Conservation (phyloP, 1,140 invertebrate genomes). For the Eurosta solidaginis region DNA sequence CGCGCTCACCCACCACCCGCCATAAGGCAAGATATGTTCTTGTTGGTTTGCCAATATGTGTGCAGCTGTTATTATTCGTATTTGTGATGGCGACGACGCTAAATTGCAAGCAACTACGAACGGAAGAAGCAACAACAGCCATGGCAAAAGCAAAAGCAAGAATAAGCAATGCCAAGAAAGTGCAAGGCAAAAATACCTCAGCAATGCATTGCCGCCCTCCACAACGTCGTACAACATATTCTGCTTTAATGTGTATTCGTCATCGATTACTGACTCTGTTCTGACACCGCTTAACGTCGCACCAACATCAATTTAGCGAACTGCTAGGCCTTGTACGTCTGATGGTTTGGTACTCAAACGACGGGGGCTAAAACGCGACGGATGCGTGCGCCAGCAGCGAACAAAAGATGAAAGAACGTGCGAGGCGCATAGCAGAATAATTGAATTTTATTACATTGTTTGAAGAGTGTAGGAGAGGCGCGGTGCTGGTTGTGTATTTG, state of each 20-base stretch:
- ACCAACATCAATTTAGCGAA: not conserved
- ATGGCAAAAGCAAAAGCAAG: not conserved
- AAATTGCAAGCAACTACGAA: slow-evolving; percentile 18
- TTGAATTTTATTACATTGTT: slow-evolving; percentile 61
- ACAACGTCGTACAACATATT: not conserved
- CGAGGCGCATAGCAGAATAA: slow-evolving; percentile 59
- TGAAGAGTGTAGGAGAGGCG: slow-evolving; percentile 42
- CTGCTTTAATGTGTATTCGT: not conserved
- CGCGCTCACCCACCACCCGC: not conserved
- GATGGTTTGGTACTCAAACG: not conserved
- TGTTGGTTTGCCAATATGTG: slow-evolving; percentile 19
- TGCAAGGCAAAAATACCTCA: slow-evolving; percentile 24
- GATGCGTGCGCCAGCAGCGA: slow-evolving; percentile 31
- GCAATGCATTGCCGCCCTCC: not conserved
- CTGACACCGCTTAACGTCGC: not conserved
- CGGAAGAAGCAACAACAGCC: slow-evolving; percentile 15
- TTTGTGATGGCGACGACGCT: not conserved
- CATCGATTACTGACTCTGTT: slow-evolving; percentile 24
- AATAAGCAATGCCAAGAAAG: slow-evolving; percentile 8
- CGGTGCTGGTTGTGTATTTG: not conserved
- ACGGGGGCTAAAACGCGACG: not conserved
- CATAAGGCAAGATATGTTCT: not conserved
- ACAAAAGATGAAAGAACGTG: slow-evolving; percentile 60
- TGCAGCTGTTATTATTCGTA: slow-evolving; percentile 27
- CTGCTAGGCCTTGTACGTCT: not conserved